Evolutionary conservation across 2,888 invertebrate genomes (phyloP), one percentile per base, ranked within the genome.

Genomic region (Luffia ferchaultella): DNA sequence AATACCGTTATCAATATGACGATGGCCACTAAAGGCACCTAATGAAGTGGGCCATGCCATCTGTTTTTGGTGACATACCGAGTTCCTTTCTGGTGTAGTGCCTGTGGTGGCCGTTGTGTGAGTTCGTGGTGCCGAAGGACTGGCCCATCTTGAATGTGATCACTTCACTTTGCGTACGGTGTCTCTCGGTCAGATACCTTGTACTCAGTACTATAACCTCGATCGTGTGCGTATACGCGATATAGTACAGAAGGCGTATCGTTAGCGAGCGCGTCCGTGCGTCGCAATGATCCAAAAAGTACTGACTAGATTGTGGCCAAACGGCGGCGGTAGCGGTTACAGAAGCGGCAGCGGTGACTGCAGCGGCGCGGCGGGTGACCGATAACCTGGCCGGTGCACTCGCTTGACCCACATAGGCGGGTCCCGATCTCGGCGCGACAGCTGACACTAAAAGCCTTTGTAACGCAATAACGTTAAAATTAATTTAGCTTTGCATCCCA

Each of bases 31-130:
- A 12, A 30, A 30, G 5, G 30, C 5, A 30, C 30, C 30, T 30
- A 12, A 30, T 12, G 5, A 7, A 30, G 3, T 12, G 30, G 12
- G 12, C 3, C 30, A 30, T 3, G 12, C 12, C 12, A 30, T 12
- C 30, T 18, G 42, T 30, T 16, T 42, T 54, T 47, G 53, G 47
- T 52, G 46, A 64, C 82, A 58, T 64, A 84, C 85, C 84, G 59
- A 75, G 76, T 61, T 83, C 82, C 65, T 85, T 85, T 60, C 80
- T 79, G 56, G 69, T 67, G 58, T 72, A 75, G 54, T 79, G 77
- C 58, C 84, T 66, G 50, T 66, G 62, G 54, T 80, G 79, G 44
- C 76, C 74, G 57, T 70, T 72, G 63, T 84, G 80, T 40, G 83
- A 79, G 55, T 73, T 77, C 51, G 79, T 73, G 19, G 78, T 83